Percentiles rank a stretch among this genome's conserved stretches.
Evolutionary conservation across 2,113 vertebrate species (phyloP).

Genomic region (Sceloporus tristichus): DNA sequence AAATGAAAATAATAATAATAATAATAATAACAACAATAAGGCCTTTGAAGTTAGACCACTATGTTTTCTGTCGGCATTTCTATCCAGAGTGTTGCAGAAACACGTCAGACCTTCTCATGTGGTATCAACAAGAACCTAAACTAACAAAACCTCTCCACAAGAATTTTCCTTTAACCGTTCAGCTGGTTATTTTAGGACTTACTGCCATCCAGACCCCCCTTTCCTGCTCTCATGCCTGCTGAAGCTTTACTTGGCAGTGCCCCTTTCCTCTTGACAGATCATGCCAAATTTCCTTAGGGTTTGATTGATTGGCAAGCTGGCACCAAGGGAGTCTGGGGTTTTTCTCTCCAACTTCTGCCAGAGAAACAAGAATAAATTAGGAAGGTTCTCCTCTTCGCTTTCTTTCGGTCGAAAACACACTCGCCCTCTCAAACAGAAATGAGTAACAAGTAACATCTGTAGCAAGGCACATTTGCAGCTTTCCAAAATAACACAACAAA

Average conservation of each 20-base stretch:
- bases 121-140: not conserved
- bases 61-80: not conserved
- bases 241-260: constrained; percentile 25
- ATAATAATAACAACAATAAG: no score
- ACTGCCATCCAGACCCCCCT: not conserved
- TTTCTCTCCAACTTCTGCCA: constrained; percentile 49
- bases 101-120: not conserved
- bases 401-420: constrained; percentile 34
- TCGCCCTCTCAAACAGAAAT: no score
- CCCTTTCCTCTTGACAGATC: constrained; percentile 19
- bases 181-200: not conserved
- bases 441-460: no score
- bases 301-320: constrained; percentile 42
- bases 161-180: constrained; percentile 24
- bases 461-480: no score
- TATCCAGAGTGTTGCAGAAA: not conserved
- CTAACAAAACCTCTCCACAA: accelerated
- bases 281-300: constrained; percentile 25
- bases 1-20: no score
- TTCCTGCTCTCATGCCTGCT: not conserved
- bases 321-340: constrained; percentile 38
- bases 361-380: constrained; percentile 38
- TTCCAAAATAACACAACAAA: no score
- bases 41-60: no score
- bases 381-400: constrained; percentile 42